phyloP scores from a whole-genome alignment of 2,888 invertebrate species.

The Camponotus fellah region DNA sequence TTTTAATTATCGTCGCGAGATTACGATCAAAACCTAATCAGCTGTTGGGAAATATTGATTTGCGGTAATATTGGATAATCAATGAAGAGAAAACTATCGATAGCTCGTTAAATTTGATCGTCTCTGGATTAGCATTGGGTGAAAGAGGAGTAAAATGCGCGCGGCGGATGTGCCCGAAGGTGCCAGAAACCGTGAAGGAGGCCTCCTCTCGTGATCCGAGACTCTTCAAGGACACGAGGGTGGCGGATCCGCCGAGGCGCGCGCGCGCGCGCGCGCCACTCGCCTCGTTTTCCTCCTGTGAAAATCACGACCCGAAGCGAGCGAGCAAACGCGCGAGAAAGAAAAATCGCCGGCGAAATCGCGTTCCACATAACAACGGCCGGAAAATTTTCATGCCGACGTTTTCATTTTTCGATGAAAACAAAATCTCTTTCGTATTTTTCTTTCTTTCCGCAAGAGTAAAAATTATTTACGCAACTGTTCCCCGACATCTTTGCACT shows the following conservation, averaged over 20 bases:
- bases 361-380: slow-evolving; percentile 69
- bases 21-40: background rate
- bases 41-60: background rate
- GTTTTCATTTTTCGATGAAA: slow-evolving; percentile 54
- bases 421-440: background rate
- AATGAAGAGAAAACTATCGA: background rate
- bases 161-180: slow-evolving; percentile 64
- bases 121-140: slow-evolving; percentile 30
- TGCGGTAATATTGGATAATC: background rate
- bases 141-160: slow-evolving; percentile 42
- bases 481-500: background rate
- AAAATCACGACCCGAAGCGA: slow-evolving; percentile 60
- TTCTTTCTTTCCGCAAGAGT: background rate
- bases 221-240: slow-evolving; percentile 76
- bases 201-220: slow-evolving; percentile 67
- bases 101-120: background rate
- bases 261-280: slow-evolving; percentile 45
- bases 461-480: background rate
- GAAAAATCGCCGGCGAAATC: slow-evolving; percentile 69
- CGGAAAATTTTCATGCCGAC: slow-evolving; percentile 61
- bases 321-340: slow-evolving; percentile 41
- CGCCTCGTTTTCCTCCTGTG: slow-evolving; percentile 70
- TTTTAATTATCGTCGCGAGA: background rate
- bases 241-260: slow-evolving; percentile 64
- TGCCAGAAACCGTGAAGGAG: slow-evolving; percentile 80